Evolutionary conservation across 2,113 vertebrate species (phyloP), one percentile per base, ranked within the genome.

Genomic region (Shinisaurus crocodilurus): DNA sequence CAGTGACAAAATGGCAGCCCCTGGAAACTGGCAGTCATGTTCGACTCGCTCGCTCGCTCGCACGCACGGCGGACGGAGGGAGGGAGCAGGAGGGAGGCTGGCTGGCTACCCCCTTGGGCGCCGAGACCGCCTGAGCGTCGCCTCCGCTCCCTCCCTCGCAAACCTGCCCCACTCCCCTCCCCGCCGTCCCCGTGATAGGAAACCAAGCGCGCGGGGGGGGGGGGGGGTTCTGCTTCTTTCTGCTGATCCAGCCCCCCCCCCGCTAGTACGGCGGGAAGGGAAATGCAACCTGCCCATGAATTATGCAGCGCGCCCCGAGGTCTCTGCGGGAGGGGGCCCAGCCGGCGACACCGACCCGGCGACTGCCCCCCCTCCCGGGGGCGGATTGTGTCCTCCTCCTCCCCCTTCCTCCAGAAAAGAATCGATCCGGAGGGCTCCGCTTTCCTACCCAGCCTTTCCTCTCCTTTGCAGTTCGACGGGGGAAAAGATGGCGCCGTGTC

Each of bases 1-100:
- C 91, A 87, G 95, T 91, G 97, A 97, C 97, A 97, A 97, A 96
- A 97, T 97, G 97, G 97, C 97, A 97, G 96, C 96, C 81, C 93
- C 89, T 85, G 93, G 90, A 86, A 89, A 84, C 94, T 84, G 92
- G 70, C 96, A 88, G 96, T 90, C 94, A 94, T 95, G 96, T 93
- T 93, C 89, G 84, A 95, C 91, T 89, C n/a, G n/a, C n/a, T n/a
- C 87, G 93, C 60, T 13, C 94, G 86, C 92, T 67, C 91, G 67
- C 80, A 83, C 84, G 43, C 10, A 32, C 3, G 57, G 27, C 40
- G 67, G 34, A 13, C 23, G 25, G 15, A 3, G 29, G 86, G 16
- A 45, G 34, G 63, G 10, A 2, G 34, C 18, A 13, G 3, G 34
- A 29, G 23, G 40, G 5, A 3, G 72, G 18, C 72, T 40, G 76